A percentile compares a stretch with the other conserved stretches of the same genome.
Evolutionary conservation across 1,140 invertebrate species (phyloP).

Genomic region (Neotoxoptera formosana): DNA sequence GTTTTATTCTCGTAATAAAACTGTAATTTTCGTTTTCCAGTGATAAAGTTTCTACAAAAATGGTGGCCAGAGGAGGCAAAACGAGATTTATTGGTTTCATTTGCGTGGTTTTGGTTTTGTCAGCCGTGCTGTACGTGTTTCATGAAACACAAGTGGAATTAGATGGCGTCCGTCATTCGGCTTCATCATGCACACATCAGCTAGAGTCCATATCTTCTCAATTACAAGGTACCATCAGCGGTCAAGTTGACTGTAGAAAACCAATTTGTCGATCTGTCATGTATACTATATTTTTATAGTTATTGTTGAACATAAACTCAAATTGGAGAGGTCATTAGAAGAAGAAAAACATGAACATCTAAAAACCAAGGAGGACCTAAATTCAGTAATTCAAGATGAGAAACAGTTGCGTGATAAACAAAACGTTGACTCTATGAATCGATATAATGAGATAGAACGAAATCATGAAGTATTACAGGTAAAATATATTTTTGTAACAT

Average conservation of each 20-base stretch:
- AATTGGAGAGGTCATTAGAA: conserved; percentile 66
- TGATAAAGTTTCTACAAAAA: conserved; percentile 57
- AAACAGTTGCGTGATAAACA: conserved; percentile 66
- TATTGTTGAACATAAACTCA: conserved; percentile 67
- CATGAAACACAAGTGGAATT: conserved; percentile 61
- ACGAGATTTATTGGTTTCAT: conserved; percentile 61
- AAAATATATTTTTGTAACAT: not conserved
- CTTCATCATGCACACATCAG: conserved; percentile 61
- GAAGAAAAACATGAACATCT: conserved; percentile 67
- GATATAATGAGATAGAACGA: conserved; percentile 66
- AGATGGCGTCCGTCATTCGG: conserved; percentile 60
- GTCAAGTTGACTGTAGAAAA: not conserved
- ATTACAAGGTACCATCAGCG: conserved; percentile 60
- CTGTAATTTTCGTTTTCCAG: not conserved
- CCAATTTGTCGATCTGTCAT: not conserved
- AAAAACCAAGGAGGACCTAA: conserved; percentile 65
- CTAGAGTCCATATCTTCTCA: conserved; percentile 62
- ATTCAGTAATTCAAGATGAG: conserved; percentile 65
- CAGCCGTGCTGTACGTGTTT: conserved; percentile 60
- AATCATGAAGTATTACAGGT: conserved; percentile 65
- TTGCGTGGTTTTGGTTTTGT: conserved; percentile 60
- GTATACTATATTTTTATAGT: conserved; percentile 63
- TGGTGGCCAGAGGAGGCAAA: conserved; percentile 60
- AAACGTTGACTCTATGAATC: conserved; percentile 65
- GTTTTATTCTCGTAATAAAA: not conserved